These are phyloP conservation scores for Lutjanus erythropterus DNA, from an alignment of 2,113 vertebrate species.

Conservation along the genomic window DNA sequence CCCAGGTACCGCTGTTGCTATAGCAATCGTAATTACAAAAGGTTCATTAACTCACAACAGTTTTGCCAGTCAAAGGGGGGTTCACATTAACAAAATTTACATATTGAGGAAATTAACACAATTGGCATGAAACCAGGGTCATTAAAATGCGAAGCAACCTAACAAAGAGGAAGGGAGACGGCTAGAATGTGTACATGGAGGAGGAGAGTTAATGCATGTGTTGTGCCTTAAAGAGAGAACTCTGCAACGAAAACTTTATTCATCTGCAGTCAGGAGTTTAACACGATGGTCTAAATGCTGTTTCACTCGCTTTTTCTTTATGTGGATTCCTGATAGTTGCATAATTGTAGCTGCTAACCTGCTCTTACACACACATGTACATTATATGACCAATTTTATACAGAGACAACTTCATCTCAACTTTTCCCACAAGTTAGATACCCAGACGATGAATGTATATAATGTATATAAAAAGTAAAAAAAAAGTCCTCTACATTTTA, in stretches of 20 bases:
- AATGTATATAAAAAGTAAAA: too few species aligned
- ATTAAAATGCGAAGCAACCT: constrained; percentile 88
- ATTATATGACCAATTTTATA: background rate
- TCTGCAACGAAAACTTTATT: background rate
- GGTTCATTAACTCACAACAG: constrained; percentile 94
- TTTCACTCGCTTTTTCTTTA: background rate
- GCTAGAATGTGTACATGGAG: background rate
- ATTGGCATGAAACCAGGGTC: constrained; percentile 87
- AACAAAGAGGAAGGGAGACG: constrained; percentile 72
- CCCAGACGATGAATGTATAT: too few species aligned
- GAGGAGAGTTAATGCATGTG: background rate
- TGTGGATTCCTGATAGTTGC: background rate
- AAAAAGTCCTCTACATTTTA: background rate
- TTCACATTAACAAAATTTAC: constrained; percentile 92
- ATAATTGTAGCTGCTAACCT: background rate
- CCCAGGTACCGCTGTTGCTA: constrained; percentile 88
- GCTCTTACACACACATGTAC: background rate
- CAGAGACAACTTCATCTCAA: too few species aligned
- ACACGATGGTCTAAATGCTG: background rate
- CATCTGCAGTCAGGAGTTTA: background rate
- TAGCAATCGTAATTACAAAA: constrained; percentile 93
- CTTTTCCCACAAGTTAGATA: too few species aligned
- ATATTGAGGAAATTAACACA: constrained; percentile 92
- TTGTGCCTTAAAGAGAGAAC: background rate
- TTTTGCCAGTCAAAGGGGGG: constrained; percentile 87